Percentiles rank a stretch among this genome's conserved stretches.
phyloP scores from a whole-genome alignment of 1,140 invertebrate genomes.

The Meloidogyne chitwoodi region DNA sequence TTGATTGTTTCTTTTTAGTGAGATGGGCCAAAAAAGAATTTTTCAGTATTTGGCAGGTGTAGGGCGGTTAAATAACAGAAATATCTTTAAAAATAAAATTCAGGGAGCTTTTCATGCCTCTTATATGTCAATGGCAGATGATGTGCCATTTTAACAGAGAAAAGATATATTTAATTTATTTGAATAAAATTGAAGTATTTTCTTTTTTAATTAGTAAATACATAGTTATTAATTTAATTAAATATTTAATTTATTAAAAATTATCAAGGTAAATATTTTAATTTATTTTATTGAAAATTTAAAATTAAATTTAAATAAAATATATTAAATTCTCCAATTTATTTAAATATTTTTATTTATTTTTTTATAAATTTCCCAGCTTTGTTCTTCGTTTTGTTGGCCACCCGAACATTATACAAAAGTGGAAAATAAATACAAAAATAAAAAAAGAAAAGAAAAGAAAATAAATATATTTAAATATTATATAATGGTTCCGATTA shows the following conservation, averaged over 20 bases:
- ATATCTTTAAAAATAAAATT: neutral
- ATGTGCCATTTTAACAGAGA: neutral
- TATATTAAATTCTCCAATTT: no score
- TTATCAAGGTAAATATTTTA: no score
- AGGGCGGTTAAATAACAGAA: neutral
- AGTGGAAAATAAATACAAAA: neutral
- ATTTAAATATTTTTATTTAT: neutral
- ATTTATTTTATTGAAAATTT: no score
- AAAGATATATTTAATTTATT: neutral
- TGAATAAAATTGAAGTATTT: no score
- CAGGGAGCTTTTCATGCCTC: neutral
- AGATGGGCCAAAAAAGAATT: neutral
- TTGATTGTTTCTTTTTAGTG: no score
- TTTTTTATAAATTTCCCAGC: neutral
- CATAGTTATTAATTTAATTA: no score
- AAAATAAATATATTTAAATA: neutral
- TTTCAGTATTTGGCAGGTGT: neutral
- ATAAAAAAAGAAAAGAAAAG: neutral
- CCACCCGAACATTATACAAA: neutral
- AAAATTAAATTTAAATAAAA: no score
- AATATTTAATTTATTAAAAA: no score
- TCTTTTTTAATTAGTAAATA: no score
- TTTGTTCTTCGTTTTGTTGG: neutral
- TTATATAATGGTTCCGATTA: neutral
- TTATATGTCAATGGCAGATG: neutral